Evolutionary conservation across 2,888 invertebrate species (phyloP).

Genomic region (Megalurothrips usitatus): DNA sequence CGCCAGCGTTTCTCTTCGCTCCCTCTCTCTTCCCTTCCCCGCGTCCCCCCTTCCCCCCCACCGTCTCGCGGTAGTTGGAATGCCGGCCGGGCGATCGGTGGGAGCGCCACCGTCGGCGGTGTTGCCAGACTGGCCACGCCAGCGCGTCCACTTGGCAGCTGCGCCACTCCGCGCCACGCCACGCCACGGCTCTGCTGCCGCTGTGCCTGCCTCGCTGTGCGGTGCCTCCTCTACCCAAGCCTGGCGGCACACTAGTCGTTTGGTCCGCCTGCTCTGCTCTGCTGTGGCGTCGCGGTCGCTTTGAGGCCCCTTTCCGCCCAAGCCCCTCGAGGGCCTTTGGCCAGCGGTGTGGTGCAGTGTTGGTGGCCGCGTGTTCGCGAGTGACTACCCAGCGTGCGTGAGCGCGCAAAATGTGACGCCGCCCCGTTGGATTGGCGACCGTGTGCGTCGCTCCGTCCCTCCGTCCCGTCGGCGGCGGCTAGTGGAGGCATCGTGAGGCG

Average conservation of each 20-base stretch:
- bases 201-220: not conserved
- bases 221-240: slow-evolving; percentile 25
- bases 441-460: not conserved
- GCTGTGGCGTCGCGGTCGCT: too few relatives aligned
- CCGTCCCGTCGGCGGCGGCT: too few relatives aligned
- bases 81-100: slow-evolving; percentile 32
- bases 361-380: too few relatives aligned
- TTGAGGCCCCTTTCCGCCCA: too few relatives aligned
- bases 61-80: slow-evolving; percentile 34
- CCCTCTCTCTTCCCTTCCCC: slow-evolving; percentile 29
- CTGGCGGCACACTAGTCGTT: not conserved
- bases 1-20: slow-evolving; percentile 35
- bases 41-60: slow-evolving; percentile 32
- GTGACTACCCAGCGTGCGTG: not conserved
- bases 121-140: slow-evolving; percentile 34
- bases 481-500: too few relatives aligned
- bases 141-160: slow-evolving; percentile 11
- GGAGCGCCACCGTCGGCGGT: slow-evolving; percentile 37
- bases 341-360: too few relatives aligned
- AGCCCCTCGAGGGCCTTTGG: too few relatives aligned
- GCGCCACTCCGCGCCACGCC: slow-evolving; percentile 29
- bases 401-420: slow-evolving; percentile 26
- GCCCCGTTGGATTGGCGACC: slow-evolving; percentile 31
- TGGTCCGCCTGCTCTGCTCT: too few relatives aligned
- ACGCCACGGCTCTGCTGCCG: too few relatives aligned